A percentile compares a stretch with the other conserved stretches of the same genome.
Conservation (phyloP, 2,888 invertebrate species). For the Apamea sordens region DNA sequence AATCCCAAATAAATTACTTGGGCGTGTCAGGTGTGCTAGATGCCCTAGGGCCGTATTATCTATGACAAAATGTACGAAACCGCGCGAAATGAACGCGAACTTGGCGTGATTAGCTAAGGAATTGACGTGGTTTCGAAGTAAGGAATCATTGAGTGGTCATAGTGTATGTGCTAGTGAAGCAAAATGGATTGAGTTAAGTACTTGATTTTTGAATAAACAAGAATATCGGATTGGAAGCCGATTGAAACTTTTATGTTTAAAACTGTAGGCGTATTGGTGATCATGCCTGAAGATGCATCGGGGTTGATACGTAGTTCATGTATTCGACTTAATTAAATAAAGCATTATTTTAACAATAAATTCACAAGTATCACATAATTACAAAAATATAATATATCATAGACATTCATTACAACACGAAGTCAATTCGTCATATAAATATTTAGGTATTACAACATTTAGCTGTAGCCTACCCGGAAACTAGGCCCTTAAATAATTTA, state of each 20-base stretch:
- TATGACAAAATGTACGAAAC: neutral
- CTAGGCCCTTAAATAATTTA: constrained; percentile 60
- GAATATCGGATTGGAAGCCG: constrained; percentile 3
- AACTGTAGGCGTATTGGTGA: neutral
- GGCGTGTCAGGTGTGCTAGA: neutral
- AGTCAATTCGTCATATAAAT: constrained; percentile 47
- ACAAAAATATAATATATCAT: constrained; percentile 64
- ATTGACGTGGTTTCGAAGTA: neutral
- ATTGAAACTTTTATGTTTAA: neutral
- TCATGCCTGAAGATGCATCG: constrained; percentile 16
- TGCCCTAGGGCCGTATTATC: neutral
- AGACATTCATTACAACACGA: constrained; percentile 61
- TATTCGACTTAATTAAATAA: constrained; percentile 51
- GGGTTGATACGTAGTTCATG: constrained; percentile 32
- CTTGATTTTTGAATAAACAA: neutral
- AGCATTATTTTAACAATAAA: constrained; percentile 46
- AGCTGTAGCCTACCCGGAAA: constrained; percentile 54
- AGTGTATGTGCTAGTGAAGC: neutral
- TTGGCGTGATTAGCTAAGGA: neutral
- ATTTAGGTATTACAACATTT: constrained; percentile 56
- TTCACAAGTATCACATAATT: constrained; percentile 63
- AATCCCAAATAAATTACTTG: too few species aligned
- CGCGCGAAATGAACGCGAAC: neutral
- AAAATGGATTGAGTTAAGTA: neutral
- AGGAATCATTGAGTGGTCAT: neutral